Evolutionary conservation across 2,113 vertebrate genomes (phyloP), one percentile per base, ranked within the genome.

Genomic region (Trachemys scripta): DNA sequence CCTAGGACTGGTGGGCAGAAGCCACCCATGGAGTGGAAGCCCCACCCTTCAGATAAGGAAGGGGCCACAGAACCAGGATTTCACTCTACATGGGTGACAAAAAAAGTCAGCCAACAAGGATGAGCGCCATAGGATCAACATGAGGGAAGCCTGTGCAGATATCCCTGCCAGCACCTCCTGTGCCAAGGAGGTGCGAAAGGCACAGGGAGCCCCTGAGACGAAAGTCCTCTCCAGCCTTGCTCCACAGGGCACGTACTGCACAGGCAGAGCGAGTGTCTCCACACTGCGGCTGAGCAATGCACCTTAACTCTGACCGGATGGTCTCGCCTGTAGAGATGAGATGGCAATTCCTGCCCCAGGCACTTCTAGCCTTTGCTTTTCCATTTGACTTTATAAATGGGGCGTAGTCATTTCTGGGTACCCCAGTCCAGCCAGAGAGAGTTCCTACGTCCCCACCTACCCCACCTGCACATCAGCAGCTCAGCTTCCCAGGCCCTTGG

Each of bases 121-220:
- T 8, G 10, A 0, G 0, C 78, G 29, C 16, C 57, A 27, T 17
- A 10, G 79, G 80, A 9, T 27, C 57, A 59, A 42, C 29, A 35
- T 53, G 29, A 84, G 82, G 19, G 31, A 90, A 57, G 22, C 35
- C 42, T 9, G 14, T 0, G 0, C 13, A 57, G 80, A 93, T 50
- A 13, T 31, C 25, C 78, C 1, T 0, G 1, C 22, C 53, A 85
- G 19, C 49, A 89, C 25, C 13, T 72, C 65, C 42, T 49, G 4
- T 3, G 45, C 29, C 27, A 57, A 82, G 49, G 31, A 76, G 20
- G 10, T 20, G 50, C 47, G 6, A 80, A 80, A 45, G 72, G 45
- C 42, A 51, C 57, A 6, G 57, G 5, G 57, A 62, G 1, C 8
- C 25, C 16, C 59, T 13, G 35, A 42, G 11, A 24, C 0, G 25